Conservation (phyloP, 2,797 vertebrate species). For the Spinibarbus caldwelli region DNA sequence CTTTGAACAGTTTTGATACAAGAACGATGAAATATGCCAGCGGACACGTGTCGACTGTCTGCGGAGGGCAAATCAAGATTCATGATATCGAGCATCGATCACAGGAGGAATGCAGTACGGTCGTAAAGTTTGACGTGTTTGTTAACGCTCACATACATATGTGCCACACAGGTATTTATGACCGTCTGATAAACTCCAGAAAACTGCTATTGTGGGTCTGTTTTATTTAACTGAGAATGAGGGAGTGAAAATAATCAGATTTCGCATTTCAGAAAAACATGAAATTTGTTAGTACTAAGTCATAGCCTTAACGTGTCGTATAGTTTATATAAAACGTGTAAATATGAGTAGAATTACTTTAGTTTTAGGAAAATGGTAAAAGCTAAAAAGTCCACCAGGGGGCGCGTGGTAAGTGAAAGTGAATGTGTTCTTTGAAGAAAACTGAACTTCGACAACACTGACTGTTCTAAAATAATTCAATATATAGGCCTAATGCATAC, state of each 20-base stretch:
- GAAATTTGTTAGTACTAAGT: constrained; percentile 50
- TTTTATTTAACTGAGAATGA: constrained; percentile 15
- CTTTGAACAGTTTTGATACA: constrained; percentile 1
- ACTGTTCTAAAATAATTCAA: neutral
- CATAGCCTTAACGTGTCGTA: neutral
- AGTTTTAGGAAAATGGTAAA: neutral
- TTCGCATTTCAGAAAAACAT: constrained; percentile 39
- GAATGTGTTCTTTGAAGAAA: neutral
- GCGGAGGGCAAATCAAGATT: constrained; percentile 55
- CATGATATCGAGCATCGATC: constrained; percentile 51
- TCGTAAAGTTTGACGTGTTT: constrained; percentile 54
- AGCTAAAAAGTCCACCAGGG: constrained; percentile 24
- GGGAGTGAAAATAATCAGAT: neutral
- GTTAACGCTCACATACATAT: constrained; percentile 52
- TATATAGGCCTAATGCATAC: neutral
- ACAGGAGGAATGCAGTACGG: constrained; percentile 43
- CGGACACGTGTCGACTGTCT: constrained; percentile 57
- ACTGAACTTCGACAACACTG: constrained; percentile 8
- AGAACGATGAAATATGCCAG: constrained; percentile 31
- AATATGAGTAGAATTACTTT: neutral
- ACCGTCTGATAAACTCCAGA: constrained; percentile 40
- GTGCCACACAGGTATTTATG: constrained; percentile 49
- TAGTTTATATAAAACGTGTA: neutral
- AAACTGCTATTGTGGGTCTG: constrained; percentile 15
- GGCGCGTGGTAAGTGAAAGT: constrained; percentile 27